Base-by-base conservation (phyloP, 2,888 invertebrate genomes). In the Nephrotoma appendiculata region DNA sequence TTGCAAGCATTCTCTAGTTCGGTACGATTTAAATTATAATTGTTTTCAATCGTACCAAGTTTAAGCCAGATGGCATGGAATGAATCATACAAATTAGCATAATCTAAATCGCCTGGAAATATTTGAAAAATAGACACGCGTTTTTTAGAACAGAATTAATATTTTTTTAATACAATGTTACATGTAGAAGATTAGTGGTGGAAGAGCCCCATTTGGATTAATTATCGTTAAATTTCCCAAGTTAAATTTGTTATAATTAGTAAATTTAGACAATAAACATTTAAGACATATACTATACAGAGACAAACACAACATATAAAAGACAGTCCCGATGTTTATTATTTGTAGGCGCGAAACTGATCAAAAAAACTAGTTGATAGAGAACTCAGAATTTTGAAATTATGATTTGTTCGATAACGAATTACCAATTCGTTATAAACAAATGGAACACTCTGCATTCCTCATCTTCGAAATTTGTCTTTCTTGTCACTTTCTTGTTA, bases 1-100 rank as follows among this genome's bases (percentile, higher is more conserved):
- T 94, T 93, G 90, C 95, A 95, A 86, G 95, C 94, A 88, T 92
- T 91, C 88, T 93, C 93, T 88, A 95, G 92, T 89, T 95, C 95
- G 86, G 92, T 92, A 89, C 94, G 92, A 90, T 94, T 94, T 87
- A 95, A 92, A 89, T 92, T 94, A 31, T 88, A 88, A 87, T 89
- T 89, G 87, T 89, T 89, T 84, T 86, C 41, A 44, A 93, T 93
- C 88, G 92, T 92, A 5, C 94, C 93, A 88, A 94, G 91, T 88
- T 93, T 92, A 88, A 93, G 92, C 94, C 95, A 95, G 87, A 94
- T 94, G 88, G 93, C 93, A 87, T 93, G 91, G 87, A 95, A 91
- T 90, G 94, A 94, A 88, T 89, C 88, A 88, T 89, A 89, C 83
- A 90, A 88, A 88, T 93, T 93, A 89, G 94, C 93, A 86, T 93